Percentiles rank a stretch among this genome's conserved stretches.
phyloP scores from a whole-genome alignment of 2,113 vertebrate genomes.

The Gymnarchus niloticus region DNA sequence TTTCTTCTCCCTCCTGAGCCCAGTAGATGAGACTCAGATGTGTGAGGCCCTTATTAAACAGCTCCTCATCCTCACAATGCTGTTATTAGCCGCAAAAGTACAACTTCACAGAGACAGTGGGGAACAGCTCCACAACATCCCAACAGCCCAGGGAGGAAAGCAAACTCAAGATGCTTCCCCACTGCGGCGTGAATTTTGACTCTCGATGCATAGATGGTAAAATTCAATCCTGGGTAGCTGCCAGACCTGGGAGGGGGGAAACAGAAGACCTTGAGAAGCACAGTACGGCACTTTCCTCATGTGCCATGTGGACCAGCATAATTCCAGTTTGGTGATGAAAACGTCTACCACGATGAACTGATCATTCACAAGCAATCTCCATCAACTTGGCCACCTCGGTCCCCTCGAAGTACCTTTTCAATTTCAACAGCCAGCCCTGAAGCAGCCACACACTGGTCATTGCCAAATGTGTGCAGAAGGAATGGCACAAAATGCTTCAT shows the following conservation, averaged over 20 bases:
- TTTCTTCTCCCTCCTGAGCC: not conserved
- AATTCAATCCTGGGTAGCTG: not conserved
- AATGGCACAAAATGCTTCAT: slow-evolving; percentile 9
- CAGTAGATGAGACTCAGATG: not conserved
- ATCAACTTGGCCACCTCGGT: too few species aligned
- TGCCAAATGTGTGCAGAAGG: not conserved
- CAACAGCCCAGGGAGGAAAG: not conserved
- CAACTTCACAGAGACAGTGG: too few species aligned
- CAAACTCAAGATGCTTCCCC: not conserved
- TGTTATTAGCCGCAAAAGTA: too few species aligned
- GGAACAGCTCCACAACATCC: not conserved
- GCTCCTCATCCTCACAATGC: not conserved
- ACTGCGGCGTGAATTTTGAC: not conserved
- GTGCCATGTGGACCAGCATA: not conserved
- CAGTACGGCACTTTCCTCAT: too few species aligned
- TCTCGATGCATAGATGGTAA: not conserved
- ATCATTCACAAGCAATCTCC: not conserved
- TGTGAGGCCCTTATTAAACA: not conserved
- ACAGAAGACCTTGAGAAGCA: not conserved
- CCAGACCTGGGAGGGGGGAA: not conserved
- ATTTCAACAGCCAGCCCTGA: not conserved
- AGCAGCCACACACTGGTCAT: not conserved
- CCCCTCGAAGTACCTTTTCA: not conserved
- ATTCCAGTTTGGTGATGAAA: not conserved
- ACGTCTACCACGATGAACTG: not conserved